phyloP scores from a whole-genome alignment of 2,113 vertebrate species.

The Chlamydotis undulata region DNA sequence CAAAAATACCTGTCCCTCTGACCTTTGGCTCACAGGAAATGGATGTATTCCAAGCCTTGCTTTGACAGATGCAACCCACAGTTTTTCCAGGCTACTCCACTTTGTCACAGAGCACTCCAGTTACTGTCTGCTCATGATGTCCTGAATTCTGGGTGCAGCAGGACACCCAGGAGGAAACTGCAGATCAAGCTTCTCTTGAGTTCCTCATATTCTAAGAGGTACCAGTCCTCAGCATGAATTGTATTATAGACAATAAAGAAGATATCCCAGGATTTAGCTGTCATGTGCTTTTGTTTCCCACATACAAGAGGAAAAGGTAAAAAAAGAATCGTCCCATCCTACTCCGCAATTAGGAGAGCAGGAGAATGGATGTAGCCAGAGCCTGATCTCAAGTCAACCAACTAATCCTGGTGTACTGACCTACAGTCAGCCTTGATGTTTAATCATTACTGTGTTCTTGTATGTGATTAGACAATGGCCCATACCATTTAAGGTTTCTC shows the following conservation, averaged over 20 bases:
- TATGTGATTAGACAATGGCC: background rate
- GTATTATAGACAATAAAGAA: background rate
- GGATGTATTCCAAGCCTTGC: background rate
- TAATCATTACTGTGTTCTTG: background rate
- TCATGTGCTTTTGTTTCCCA: background rate
- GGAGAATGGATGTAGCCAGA: no score
- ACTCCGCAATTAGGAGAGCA: background rate
- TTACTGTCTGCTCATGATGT: no score
- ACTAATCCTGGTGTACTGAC: background rate
- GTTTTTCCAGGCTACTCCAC: background rate
- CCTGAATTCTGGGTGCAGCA: background rate
- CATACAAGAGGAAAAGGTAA: background rate
- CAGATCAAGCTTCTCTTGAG: background rate
- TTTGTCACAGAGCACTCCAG: background rate
- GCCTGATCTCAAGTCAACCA: background rate
- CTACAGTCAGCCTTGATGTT: background rate
- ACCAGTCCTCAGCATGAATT: background rate
- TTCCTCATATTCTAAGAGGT: background rate
- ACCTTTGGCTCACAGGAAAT: background rate
- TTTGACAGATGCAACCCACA: background rate
- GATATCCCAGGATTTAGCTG: background rate
- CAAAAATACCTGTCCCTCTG: background rate
- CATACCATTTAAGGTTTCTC: background rate
- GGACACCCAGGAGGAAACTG: background rate
- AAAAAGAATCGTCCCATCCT: background rate